Conservation (phyloP, 2,888 invertebrate species). For the Macaria liturata region DNA sequence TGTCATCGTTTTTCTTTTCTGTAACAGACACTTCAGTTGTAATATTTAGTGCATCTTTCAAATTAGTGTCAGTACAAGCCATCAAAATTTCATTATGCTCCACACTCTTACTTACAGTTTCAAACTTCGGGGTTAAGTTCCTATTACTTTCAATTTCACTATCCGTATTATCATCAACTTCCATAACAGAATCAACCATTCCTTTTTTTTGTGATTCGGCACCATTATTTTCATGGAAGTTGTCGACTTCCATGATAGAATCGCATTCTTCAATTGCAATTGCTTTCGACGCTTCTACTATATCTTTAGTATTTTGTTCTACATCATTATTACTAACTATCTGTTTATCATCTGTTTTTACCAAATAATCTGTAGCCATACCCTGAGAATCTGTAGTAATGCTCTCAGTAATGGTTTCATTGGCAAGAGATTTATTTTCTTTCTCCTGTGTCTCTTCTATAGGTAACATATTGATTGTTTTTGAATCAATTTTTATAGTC, state of each 20-base stretch:
- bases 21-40: conserved; percentile 29
- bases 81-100: conserved; percentile 12
- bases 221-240: not conserved
- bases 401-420: too few relatives aligned
- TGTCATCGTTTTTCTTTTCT: conserved; percentile 29
- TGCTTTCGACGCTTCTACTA: not conserved
- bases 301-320: not conserved
- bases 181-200: conserved; percentile 1
- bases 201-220: not conserved
- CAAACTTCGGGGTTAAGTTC: conserved; percentile 5
- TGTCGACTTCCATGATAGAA: conserved; percentile 9
- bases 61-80: conserved; percentile 12
- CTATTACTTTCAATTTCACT: not conserved
- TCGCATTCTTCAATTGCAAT: not conserved
- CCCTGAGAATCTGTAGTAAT: too few relatives aligned
- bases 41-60: conserved; percentile 21
- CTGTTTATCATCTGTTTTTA: too few relatives aligned
- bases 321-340: not conserved
- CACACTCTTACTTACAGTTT: conserved; percentile 25
- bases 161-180: conserved; percentile 6
- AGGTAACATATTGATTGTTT: too few relatives aligned
- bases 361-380: too few relatives aligned
- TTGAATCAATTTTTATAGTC: too few relatives aligned
- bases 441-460: too few relatives aligned
- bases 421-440: too few relatives aligned